These are phyloP conservation scores for Trematocara nigrifrons DNA, from an alignment of 2,113 vertebrate species.

Conservation along the genomic window DNA sequence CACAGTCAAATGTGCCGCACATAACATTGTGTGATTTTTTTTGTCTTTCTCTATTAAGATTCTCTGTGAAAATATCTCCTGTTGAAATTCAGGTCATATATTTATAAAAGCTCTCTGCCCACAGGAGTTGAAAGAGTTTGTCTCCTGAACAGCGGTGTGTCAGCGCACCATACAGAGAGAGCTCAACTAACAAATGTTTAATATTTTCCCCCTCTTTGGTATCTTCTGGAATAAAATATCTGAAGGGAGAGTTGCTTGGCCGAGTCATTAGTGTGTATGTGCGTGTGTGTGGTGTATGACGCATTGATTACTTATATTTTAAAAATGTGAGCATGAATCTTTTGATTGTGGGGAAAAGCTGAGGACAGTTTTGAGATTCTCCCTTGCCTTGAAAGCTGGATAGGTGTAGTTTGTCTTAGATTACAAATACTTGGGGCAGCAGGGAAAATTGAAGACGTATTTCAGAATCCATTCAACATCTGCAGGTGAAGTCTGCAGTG, in stretches of 20 bases:
- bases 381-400: conserved; percentile 2
- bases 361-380: neutral
- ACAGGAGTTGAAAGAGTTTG: neutral
- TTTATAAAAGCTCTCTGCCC: neutral
- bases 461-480: neutral
- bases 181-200: neutral
- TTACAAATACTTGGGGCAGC: neutral
- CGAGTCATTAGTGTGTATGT: neutral
- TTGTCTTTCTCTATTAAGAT: neutral
- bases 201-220: neutral
- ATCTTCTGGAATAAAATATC: neutral
- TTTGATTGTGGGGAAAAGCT: neutral
- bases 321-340: conserved; percentile 21
- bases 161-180: neutral
- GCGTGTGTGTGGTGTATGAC: neutral
- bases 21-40: neutral
- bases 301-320: conserved; percentile 29
- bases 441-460: conserved; percentile 29
- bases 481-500: neutral
- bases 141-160: neutral
- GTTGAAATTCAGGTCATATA: neutral
- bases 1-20: neutral
- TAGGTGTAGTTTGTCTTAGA: neutral
- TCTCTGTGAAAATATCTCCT: neutral
- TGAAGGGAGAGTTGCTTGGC: neutral